Conservation (phyloP, 1,140 invertebrate genomes). For the Cyclargus thomasi region DNA sequence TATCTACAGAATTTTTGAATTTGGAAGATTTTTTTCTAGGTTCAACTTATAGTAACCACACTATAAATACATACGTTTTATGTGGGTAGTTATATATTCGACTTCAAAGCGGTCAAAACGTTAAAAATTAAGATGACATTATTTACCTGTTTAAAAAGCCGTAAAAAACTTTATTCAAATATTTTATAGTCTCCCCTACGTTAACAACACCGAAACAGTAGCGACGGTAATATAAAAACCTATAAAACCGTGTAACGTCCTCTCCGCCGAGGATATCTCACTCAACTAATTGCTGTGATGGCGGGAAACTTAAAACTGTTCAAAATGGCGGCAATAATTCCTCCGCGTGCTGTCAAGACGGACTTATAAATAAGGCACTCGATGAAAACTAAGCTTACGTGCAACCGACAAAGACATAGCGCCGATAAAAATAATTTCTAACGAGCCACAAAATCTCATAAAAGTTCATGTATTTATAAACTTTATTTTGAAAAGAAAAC, state of each 20-base stretch:
- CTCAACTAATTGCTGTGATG: conserved; percentile 71
- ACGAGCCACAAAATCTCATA: background rate
- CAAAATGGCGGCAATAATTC: conserved; percentile 62
- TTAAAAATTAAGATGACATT: background rate
- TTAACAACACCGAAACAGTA: conserved; percentile 8
- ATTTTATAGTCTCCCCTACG: background rate
- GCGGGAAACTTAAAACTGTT: conserved; percentile 60
- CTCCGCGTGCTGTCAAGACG: conserved; percentile 52
- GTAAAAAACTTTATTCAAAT: background rate
- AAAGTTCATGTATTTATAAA: background rate
- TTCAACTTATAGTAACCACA: no score
- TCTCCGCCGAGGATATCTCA: conserved; percentile 62
- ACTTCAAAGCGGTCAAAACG: no score
- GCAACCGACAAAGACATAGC: conserved; percentile 52
- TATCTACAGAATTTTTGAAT: no score
- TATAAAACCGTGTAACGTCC: conserved; percentile 61
- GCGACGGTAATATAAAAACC: conserved; percentile 34
- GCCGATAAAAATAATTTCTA: conserved; percentile 7
- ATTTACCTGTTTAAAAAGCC: background rate
- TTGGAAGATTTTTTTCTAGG: no score
- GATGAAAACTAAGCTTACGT: conserved; percentile 68
- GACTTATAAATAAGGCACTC: conserved; percentile 65
- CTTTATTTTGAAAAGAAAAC: background rate
- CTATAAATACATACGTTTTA: no score
- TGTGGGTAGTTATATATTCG: background rate